phyloP scores from a whole-genome alignment of 2,113 vertebrate species.

The Chamaetylas fuelleborni region DNA sequence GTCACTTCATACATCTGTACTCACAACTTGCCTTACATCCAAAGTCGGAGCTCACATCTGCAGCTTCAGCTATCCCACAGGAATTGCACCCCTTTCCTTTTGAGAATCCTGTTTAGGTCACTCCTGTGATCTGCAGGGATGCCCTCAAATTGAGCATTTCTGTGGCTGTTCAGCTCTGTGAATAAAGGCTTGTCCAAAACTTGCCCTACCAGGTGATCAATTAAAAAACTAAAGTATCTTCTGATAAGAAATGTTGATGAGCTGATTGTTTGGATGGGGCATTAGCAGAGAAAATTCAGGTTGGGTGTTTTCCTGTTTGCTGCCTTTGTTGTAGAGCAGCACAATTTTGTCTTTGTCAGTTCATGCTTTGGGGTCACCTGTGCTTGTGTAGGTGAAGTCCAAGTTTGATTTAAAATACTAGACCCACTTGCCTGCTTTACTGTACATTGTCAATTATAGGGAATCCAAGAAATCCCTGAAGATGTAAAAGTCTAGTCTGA shows the following conservation, averaged over 20 bases:
- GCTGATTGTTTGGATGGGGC: neutral
- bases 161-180: neutral
- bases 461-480: neutral
- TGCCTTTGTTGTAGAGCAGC: neutral
- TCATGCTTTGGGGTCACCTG: accelerated
- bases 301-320: neutral
- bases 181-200: neutral
- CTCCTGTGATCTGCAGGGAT: neutral
- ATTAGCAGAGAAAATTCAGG: neutral
- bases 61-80: neutral
- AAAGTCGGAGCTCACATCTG: neutral
- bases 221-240: neutral
- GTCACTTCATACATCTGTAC: neutral
- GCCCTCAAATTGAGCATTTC: neutral
- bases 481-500: neutral
- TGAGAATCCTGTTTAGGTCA: neutral
- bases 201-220: neutral
- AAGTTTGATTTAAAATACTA: neutral
- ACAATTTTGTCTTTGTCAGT: neutral
- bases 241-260: neutral
- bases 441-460: neutral
- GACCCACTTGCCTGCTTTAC: neutral
- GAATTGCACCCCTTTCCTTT: neutral
- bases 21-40: neutral
- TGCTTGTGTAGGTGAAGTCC: neutral